Conservation (phyloP, 2,113 vertebrate species). For the Rafetus swinhoei region DNA sequence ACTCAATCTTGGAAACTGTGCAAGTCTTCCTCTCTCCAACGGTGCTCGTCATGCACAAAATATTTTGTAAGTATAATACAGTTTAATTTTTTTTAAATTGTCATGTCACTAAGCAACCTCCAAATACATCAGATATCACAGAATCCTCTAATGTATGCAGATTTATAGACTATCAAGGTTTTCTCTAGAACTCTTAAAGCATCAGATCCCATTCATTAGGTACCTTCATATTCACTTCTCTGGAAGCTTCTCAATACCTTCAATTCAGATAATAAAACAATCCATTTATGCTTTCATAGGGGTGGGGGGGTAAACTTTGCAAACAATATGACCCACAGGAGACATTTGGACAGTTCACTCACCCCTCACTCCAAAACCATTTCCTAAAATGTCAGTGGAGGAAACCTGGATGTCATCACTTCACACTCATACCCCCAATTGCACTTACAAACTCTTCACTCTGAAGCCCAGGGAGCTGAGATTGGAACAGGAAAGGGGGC, state of each 20-base stretch:
- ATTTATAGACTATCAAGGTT: not conserved
- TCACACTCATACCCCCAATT: not conserved
- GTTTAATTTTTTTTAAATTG: accelerated
- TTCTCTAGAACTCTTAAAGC: not conserved
- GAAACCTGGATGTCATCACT: not conserved
- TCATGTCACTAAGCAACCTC: accelerated
- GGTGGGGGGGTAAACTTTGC: not conserved
- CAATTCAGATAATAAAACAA: not conserved
- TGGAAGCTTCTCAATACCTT: not conserved
- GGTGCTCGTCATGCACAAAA: accelerated
- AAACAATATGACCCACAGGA: not conserved
- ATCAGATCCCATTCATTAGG: accelerated
- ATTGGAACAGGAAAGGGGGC: not conserved
- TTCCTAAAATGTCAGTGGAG: not conserved
- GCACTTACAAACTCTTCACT: not conserved
- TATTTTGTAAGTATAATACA: accelerated
- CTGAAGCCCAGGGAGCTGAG: not conserved
- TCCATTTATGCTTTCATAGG: not conserved
- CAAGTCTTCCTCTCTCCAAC: not conserved
- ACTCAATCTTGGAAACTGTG: accelerated
- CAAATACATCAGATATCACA: accelerated
- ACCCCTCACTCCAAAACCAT: not conserved
- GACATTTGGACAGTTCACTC: not conserved
- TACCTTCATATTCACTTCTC: not conserved
- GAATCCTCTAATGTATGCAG: accelerated